These are phyloP conservation scores for Diarsia rubi DNA, from an alignment of 2,888 invertebrate species.

Conservation along the genomic window DNA sequence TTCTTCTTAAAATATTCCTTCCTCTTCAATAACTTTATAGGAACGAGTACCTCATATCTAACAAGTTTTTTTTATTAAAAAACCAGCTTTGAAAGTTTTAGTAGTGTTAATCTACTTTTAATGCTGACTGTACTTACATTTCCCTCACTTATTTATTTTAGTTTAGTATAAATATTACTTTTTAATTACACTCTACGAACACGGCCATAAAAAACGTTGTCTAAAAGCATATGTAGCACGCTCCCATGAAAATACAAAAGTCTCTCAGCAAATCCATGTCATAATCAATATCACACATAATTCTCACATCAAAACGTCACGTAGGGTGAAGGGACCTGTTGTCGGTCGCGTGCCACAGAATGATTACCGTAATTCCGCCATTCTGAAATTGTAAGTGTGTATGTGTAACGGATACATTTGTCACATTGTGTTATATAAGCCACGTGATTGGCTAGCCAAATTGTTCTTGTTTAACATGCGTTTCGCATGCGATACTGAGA, in stretches of 20 bases:
- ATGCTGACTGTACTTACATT: too few species aligned
- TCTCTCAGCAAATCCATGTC: neutral
- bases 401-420: slow-evolving; percentile 54
- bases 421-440: slow-evolving; percentile 38
- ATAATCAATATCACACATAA: slow-evolving; percentile 5
- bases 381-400: slow-evolving; percentile 44
- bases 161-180: neutral
- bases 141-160: too few species aligned
- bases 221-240: neutral
- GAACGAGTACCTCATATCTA: too few species aligned
- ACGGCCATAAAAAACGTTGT: neutral
- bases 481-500: slow-evolving; percentile 45
- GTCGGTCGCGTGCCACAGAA: slow-evolving; percentile 56
- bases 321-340: slow-evolving; percentile 57
- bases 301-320: slow-evolving; percentile 26
- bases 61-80: too few species aligned
- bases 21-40: too few species aligned
- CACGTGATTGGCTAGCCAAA: slow-evolving; percentile 53
- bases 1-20: too few species aligned
- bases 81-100: too few species aligned
- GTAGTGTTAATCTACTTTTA: too few species aligned
- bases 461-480: slow-evolving; percentile 36
- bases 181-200: neutral
- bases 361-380: slow-evolving; percentile 52
- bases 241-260: neutral